A percentile compares a stretch with the other conserved stretches of the same genome.
Conservation (phyloP, 2,888 invertebrate species). For the Endotricha flammealis region DNA sequence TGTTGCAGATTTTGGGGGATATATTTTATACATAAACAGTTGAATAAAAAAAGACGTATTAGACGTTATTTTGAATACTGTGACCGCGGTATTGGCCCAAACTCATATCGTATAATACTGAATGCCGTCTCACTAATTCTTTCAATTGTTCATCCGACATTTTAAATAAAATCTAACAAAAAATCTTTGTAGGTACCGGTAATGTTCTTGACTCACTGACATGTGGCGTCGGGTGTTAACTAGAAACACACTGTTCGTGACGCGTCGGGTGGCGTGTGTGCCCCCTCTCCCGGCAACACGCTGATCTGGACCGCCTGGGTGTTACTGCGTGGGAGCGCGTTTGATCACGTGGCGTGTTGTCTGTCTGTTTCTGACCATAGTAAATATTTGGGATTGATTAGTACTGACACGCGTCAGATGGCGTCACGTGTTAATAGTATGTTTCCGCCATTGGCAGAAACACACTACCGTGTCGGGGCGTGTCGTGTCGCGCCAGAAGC, state of each 20-base stretch:
- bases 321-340: slow-evolving; percentile 6
- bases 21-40: too few relatives aligned
- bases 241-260: slow-evolving; percentile 13
- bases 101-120: too few relatives aligned
- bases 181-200: slow-evolving; percentile 1
- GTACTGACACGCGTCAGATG: slow-evolving; percentile 11
- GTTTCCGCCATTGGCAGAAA: too few relatives aligned
- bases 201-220: slow-evolving; percentile 4
- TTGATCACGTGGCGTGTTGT: slow-evolving; percentile 3
- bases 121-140: too few relatives aligned
- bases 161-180: slow-evolving; percentile 10
- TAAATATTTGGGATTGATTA: slow-evolving; percentile 11
- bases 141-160: too few relatives aligned
- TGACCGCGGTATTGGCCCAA: too few relatives aligned
- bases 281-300: slow-evolving; percentile 11
- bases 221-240: slow-evolving; percentile 13
- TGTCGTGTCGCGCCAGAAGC: too few relatives aligned
- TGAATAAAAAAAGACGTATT: too few relatives aligned
- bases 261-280: slow-evolving; percentile 11
- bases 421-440: slow-evolving; percentile 2
- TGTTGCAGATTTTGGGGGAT: too few relatives aligned
- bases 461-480: too few relatives aligned
- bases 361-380: slow-evolving; percentile 6
- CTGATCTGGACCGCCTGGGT: slow-evolving; percentile 8
- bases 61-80: too few relatives aligned